Conservation (phyloP, 2,797 vertebrate species). For the Holocentrus rufus region DNA sequence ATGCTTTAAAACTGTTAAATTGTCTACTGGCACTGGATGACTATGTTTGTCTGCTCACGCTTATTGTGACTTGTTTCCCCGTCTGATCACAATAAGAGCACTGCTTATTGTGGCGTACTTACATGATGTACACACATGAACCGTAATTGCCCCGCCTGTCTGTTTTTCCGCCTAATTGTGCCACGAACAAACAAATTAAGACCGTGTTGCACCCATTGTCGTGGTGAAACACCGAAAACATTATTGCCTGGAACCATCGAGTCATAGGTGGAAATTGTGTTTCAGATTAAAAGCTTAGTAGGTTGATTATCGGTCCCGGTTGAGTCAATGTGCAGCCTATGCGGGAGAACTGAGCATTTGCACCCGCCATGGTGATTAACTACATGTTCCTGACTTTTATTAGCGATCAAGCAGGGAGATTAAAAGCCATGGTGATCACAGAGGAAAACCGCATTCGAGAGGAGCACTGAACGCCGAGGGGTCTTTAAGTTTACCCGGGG, state of each 20-base stretch:
- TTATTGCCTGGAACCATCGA: conserved; percentile 54
- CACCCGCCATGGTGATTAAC: conserved; percentile 58
- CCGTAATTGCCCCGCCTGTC: conserved; percentile 32
- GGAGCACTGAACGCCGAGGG: conserved; percentile 23
- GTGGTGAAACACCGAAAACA: conserved; percentile 55
- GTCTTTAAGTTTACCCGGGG: conserved; percentile 23
- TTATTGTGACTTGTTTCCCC: conserved; percentile 2
- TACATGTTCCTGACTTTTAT: conserved; percentile 65
- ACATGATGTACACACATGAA: conserved; percentile 18
- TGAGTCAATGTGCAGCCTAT: conserved; percentile 58
- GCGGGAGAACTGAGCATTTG: conserved; percentile 38
- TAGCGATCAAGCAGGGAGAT: conserved; percentile 65
- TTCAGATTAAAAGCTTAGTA: conserved; percentile 74
- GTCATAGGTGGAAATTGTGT: conserved; percentile 74
- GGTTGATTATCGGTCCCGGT: conserved; percentile 53
- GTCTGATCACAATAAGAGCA: conserved; percentile 1
- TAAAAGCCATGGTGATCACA: conserved; percentile 53
- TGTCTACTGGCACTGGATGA: conserved; percentile 23
- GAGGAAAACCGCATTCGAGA: conserved; percentile 41
- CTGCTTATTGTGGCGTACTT: conserved; percentile 6
- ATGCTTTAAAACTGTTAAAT: neutral
- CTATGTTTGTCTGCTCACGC: conserved; percentile 13
- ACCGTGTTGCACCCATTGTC: conserved; percentile 8
- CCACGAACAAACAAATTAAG: conserved; percentile 51
- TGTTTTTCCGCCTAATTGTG: conserved; percentile 35